These are phyloP conservation scores for Toxostoma redivivum DNA, from an alignment of 2,113 vertebrate species.

Conservation along the genomic window DNA sequence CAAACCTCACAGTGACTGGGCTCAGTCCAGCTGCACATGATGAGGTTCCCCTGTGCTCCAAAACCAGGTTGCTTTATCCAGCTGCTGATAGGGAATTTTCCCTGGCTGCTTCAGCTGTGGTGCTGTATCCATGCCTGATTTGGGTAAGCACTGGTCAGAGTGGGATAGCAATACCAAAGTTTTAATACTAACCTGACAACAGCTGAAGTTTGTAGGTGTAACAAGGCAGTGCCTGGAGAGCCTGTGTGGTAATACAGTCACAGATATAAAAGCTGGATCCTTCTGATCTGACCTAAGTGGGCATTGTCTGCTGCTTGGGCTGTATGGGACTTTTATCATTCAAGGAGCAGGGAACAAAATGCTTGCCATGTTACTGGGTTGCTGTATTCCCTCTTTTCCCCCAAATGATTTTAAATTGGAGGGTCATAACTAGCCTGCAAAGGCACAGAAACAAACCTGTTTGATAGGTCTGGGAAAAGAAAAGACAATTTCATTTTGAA, in stretches of 20 bases:
- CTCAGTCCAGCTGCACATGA: neutral
- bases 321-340: accelerated
- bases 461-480: neutral
- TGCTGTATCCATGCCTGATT: neutral
- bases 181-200: neutral
- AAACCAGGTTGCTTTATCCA: neutral
- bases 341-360: neutral
- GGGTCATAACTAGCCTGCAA: neutral
- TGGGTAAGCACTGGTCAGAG: neutral
- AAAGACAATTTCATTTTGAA: neutral
- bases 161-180: neutral
- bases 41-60: neutral
- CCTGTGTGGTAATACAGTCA: neutral
- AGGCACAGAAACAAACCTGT: neutral
- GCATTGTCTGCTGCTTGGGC: neutral
- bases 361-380: neutral
- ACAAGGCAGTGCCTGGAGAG: neutral
- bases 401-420: neutral
- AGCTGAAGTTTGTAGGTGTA: neutral
- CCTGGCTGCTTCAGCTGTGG: neutral
- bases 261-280: neutral
- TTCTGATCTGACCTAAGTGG: neutral
- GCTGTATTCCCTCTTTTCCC: neutral
- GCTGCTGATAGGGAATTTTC: neutral
- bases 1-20: neutral